Percentiles rank a stretch among this genome's conserved stretches.
Conservation (phyloP, 2,888 invertebrate species). For the Globia sparganii region DNA sequence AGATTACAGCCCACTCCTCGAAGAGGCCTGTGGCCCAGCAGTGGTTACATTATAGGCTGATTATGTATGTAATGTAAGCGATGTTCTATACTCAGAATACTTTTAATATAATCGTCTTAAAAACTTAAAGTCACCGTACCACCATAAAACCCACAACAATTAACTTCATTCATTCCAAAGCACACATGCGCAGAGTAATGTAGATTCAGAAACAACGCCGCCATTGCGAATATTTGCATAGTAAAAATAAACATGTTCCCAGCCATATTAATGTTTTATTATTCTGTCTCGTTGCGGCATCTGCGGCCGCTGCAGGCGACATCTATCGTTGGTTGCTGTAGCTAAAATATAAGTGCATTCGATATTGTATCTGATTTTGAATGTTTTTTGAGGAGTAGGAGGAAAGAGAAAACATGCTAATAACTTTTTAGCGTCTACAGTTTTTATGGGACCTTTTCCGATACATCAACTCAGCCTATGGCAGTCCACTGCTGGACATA, state of each 20-base stretch:
- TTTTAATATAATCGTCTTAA: not conserved
- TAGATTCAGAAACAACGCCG: slow-evolving; percentile 20
- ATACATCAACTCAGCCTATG: too few relatives aligned
- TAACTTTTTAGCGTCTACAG: too few relatives aligned
- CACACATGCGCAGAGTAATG: slow-evolving; percentile 19
- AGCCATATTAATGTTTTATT: slow-evolving; percentile 66
- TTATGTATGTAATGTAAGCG: not conserved
- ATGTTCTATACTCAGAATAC: not conserved
- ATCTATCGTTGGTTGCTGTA: slow-evolving; percentile 39
- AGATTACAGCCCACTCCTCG: too few relatives aligned
- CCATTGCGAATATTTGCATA: slow-evolving; percentile 49
- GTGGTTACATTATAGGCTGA: too few relatives aligned
- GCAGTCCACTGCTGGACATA: too few relatives aligned
- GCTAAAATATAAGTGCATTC: slow-evolving; percentile 57
- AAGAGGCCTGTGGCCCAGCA: too few relatives aligned
- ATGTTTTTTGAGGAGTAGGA: not conserved
- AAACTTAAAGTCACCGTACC: not conserved
- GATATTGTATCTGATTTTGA: slow-evolving; percentile 22
- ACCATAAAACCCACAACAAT: not conserved
- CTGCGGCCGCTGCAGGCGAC: slow-evolving; percentile 60
- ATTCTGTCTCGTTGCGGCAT: slow-evolving; percentile 52
- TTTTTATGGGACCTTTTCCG: too few relatives aligned
- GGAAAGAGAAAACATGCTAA: not conserved
- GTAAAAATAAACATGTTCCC: slow-evolving; percentile 54
- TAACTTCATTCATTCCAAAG: slow-evolving; percentile 6